phyloP scores from a whole-genome alignment of 2,113 vertebrate genomes.

The Peromyscus maniculatus region DNA sequence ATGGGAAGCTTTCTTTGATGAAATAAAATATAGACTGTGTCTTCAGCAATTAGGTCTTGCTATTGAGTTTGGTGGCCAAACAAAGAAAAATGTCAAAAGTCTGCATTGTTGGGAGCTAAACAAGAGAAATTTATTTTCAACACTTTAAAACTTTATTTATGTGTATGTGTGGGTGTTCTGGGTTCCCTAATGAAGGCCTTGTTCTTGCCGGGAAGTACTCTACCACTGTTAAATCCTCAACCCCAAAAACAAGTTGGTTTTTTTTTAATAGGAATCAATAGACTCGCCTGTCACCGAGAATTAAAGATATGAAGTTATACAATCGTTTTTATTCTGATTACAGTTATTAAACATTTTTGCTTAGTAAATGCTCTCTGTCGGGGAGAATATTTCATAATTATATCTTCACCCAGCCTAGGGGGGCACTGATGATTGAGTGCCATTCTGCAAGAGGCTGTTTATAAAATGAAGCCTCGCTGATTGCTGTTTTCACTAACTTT shows the following conservation, averaged over 20 bases:
- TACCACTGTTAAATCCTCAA: background rate
- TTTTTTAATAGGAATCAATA: conserved; percentile 1
- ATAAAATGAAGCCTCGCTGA: conserved; percentile 15
- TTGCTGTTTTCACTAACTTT: conserved; percentile 14
- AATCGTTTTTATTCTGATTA: conserved; percentile 50
- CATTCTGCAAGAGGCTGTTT: background rate
- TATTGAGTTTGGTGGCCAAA: background rate
- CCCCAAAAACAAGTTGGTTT: background rate
- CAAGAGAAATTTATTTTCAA: background rate
- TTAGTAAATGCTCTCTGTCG: conserved; percentile 45
- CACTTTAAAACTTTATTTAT: background rate
- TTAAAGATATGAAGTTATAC: conserved; percentile 14
- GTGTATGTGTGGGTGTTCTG: background rate
- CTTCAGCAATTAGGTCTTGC: background rate
- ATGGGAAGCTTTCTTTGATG: background rate
- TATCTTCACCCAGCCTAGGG: background rate
- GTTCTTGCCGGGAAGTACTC: background rate
- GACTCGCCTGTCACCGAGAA: background rate
- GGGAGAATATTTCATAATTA: conserved; percentile 58
- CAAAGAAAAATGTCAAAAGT: background rate
- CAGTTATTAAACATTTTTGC: conserved; percentile 32
- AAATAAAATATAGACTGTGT: background rate
- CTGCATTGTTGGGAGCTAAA: background rate
- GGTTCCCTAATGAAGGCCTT: background rate
- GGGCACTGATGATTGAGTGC: background rate